Conservation (phyloP, 2,888 invertebrate species). For the Plagiodera versicolora region DNA sequence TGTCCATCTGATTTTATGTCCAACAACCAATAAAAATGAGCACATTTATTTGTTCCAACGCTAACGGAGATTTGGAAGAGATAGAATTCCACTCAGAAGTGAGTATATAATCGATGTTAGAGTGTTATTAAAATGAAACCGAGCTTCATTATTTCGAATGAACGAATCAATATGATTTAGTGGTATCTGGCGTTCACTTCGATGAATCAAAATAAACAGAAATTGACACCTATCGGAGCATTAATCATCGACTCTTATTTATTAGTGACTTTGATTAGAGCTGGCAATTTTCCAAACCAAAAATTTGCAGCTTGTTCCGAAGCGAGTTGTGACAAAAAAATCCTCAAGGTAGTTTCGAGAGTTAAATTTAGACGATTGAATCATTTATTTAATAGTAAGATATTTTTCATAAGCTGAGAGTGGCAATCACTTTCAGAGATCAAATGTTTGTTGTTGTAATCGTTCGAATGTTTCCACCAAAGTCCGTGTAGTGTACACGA, state of each 20-base stretch:
- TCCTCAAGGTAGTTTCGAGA: conserved; percentile 49
- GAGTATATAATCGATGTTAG: no score
- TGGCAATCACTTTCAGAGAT: conserved; percentile 33
- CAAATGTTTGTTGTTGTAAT: conserved; percentile 36
- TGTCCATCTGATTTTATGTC: no score
- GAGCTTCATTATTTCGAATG: no score
- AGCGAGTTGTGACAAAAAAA: conserved; percentile 50
- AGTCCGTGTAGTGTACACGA: conserved; percentile 36
- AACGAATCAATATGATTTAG: no score
- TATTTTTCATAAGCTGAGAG: conserved; percentile 46
- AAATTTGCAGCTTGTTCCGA: conserved; percentile 46
- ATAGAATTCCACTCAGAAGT: no score
- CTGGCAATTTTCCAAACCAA: conserved; percentile 44
- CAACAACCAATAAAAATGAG: no score
- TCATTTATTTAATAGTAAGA: conserved; percentile 48
- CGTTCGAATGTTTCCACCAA: conserved; percentile 38
- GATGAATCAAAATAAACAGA: background rate
- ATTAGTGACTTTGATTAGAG: conserved; percentile 35
- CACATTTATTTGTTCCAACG: no score
- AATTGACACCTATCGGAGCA: background rate
- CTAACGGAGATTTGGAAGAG: no score
- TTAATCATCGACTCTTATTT: background rate
- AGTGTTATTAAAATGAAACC: no score
- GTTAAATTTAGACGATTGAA: conserved; percentile 51
- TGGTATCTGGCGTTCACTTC: no score